Conservation (phyloP, 2,797 vertebrate species). For the Liparis tanakae region DNA sequence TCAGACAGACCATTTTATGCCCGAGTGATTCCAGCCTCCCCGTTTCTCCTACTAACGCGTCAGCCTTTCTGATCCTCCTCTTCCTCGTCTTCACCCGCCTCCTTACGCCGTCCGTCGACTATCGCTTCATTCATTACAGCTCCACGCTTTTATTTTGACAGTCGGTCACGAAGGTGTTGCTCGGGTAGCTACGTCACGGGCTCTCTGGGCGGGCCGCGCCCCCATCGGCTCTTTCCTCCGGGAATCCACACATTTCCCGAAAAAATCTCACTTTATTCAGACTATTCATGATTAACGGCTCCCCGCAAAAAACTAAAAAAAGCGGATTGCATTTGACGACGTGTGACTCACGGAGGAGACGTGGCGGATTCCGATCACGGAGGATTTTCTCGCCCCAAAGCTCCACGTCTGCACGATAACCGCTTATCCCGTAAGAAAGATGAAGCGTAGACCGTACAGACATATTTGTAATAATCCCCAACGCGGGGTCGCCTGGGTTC, state of each 20-base stretch:
- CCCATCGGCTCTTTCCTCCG: background rate
- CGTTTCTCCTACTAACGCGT: constrained; percentile 56
- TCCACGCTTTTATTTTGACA: constrained; percentile 31
- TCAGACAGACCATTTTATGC: constrained; percentile 78
- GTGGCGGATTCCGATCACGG: constrained; percentile 26
- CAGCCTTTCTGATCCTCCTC: constrained; percentile 28
- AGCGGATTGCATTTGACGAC: constrained; percentile 27
- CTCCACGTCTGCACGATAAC: too few species aligned
- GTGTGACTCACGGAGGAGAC: constrained; percentile 24
- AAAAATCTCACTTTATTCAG: constrained; percentile 9
- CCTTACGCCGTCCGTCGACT: constrained; percentile 33
- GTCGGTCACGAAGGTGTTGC: background rate
- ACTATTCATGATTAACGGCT: constrained; percentile 20
- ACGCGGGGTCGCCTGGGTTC: constrained; percentile 2
- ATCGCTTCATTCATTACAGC: constrained; percentile 34
- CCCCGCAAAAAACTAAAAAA: constrained; percentile 13
- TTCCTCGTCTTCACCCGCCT: constrained; percentile 5
- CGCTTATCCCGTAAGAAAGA: too few species aligned
- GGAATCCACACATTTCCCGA: constrained; percentile 17
- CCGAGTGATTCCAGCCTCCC: constrained; percentile 61
- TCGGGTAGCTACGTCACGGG: background rate
- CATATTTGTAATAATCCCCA: too few species aligned
- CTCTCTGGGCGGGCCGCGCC: background rate
- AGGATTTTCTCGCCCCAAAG: constrained; percentile 11
- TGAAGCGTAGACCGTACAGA: too few species aligned